Evolutionary conservation across 2,888 invertebrate genomes (phyloP).

Genomic region (Hoplodrina ambigua): DNA sequence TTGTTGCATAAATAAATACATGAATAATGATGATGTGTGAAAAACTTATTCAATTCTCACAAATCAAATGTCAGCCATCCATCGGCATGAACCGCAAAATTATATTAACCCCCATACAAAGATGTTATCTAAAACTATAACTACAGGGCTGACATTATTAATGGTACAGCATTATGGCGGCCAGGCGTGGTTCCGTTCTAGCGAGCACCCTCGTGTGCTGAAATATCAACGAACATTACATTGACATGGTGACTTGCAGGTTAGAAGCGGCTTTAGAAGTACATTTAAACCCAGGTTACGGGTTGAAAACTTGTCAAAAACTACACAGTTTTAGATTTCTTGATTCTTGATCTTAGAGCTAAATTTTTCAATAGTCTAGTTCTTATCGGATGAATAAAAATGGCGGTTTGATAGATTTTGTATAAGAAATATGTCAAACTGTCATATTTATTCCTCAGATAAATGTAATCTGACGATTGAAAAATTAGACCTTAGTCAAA

Average conservation of each 20-base stretch:
- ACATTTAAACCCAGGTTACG: not conserved
- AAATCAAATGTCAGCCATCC: not conserved
- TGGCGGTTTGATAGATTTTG: too few relatives aligned
- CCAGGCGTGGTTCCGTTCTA: constrained; percentile 28
- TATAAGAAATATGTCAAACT: too few relatives aligned
- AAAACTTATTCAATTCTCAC: too few relatives aligned
- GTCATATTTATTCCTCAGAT: too few relatives aligned
- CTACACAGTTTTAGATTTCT: too few relatives aligned
- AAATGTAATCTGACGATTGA: too few relatives aligned
- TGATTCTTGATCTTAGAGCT: too few relatives aligned
- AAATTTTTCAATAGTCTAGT: too few relatives aligned
- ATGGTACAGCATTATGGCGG: constrained; percentile 17
- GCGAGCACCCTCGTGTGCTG: constrained; percentile 41
- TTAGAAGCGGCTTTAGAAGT: constrained; percentile 1
- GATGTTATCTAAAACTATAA: constrained; percentile 26
- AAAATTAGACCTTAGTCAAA: too few relatives aligned
- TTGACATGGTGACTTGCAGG: constrained; percentile 29
- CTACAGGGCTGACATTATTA: constrained; percentile 35
- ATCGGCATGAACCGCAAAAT: constrained; percentile 6
- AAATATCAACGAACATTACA: constrained; percentile 46
- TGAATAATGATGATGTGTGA: too few relatives aligned
- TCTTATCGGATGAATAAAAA: too few relatives aligned
- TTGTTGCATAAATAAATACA: too few relatives aligned
- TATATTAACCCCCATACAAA: not conserved
- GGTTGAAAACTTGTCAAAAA: not conserved